These are phyloP conservation scores for Bombus polaris DNA, from an alignment of 1,140 invertebrate species.

Conservation along the genomic window DNA sequence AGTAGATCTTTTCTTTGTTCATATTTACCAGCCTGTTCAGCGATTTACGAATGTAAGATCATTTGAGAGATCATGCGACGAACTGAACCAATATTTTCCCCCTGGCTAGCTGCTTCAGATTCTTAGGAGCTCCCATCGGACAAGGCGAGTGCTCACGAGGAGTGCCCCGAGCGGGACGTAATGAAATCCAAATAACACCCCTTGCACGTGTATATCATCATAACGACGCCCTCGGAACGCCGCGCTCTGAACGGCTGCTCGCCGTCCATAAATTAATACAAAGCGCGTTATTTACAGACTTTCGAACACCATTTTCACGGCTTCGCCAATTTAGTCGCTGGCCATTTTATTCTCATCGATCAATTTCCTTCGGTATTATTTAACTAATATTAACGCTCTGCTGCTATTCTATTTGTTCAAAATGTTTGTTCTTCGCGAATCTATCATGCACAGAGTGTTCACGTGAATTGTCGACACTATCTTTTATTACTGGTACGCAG, in stretches of 20 bases:
- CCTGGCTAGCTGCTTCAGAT: not conserved
- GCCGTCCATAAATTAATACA: slow-evolving; percentile 69
- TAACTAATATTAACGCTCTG: not conserved
- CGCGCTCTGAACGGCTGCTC: slow-evolving; percentile 47
- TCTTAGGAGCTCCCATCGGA: slow-evolving; percentile 20
- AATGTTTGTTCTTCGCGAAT: not conserved
- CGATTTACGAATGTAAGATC: not conserved
- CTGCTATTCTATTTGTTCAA: not conserved
- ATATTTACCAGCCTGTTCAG: not conserved
- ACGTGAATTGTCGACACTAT: not conserved
- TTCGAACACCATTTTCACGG: slow-evolving; percentile 47
- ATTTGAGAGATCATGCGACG: not conserved
- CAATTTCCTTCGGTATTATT: not conserved
- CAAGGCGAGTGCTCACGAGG: not conserved
- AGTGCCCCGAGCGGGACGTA: slow-evolving; percentile 49
- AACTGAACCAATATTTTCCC: slow-evolving; percentile 1
- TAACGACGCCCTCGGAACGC: slow-evolving; percentile 65
- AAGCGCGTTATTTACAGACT: slow-evolving; percentile 69
- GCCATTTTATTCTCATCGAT: slow-evolving; percentile 24
- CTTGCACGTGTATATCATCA: slow-evolving; percentile 66
- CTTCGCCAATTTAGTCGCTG: slow-evolving; percentile 14
- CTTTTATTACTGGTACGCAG: not conserved
- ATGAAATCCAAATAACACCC: slow-evolving; percentile 72
- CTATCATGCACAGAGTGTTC: not conserved
- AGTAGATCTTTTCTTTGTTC: not conserved